Percentiles rank a stretch among this genome's conserved stretches.
These are phyloP conservation scores for Cephonodes hylas DNA, from an alignment of 2,888 invertebrate species.

Conservation along the genomic window DNA sequence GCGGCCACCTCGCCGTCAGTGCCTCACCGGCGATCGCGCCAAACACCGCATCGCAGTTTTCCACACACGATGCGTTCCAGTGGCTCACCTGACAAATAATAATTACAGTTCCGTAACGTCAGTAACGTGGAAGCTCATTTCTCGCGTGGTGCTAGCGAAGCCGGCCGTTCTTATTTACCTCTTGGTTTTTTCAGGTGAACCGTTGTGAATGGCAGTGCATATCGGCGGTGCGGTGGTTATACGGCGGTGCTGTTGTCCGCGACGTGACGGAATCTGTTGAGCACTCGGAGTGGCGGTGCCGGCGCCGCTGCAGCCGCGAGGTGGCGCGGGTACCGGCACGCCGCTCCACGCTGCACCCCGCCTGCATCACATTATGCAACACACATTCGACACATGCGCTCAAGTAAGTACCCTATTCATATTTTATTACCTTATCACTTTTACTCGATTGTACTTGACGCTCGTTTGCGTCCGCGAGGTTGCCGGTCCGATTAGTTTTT, in stretches of 20 bases:
- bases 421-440: slow-evolving; percentile 22
- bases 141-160: slow-evolving; percentile 13
- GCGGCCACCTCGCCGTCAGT: slow-evolving; percentile 67
- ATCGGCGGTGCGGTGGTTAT: slow-evolving; percentile 31
- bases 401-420: slow-evolving; percentile 48
- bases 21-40: slow-evolving; percentile 66
- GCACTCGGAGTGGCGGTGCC: slow-evolving; percentile 4
- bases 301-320: not conserved
- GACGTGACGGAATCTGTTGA: slow-evolving; percentile 36
- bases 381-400: slow-evolving; percentile 37
- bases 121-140: slow-evolving; percentile 20
- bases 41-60: slow-evolving; percentile 56
- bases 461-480: not conserved
- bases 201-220: slow-evolving; percentile 35
- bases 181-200: slow-evolving; percentile 41
- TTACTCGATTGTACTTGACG: not conserved
- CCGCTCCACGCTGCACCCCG: slow-evolving; percentile 40
- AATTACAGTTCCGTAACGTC: slow-evolving; percentile 37
- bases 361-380: slow-evolving; percentile 69
- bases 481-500: not conserved
- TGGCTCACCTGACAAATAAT: slow-evolving; percentile 48
- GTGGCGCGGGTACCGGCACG: slow-evolving; percentile 33
- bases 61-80: slow-evolving; percentile 38
- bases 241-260: slow-evolving; percentile 32
- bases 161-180: slow-evolving; percentile 17